phyloP scores from a whole-genome alignment of 2,113 vertebrate species.

The Helogale parvula region DNA sequence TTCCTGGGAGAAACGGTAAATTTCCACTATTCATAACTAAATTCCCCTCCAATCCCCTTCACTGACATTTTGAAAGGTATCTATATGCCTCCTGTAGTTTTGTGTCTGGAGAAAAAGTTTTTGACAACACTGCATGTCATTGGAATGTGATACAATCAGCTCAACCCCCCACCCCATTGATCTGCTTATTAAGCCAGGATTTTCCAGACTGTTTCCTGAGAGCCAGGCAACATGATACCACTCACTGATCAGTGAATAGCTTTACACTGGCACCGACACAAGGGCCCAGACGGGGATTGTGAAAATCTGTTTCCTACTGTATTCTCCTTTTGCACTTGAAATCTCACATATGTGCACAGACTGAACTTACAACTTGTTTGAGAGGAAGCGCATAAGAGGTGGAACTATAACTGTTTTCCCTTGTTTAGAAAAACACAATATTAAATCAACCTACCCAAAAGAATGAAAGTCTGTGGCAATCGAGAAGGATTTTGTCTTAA shows the following conservation, averaged over 20 bases:
- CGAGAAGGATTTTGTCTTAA: background rate
- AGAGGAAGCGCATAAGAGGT: slow-evolving; percentile 61
- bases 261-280: slow-evolving; percentile 65
- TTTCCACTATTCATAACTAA: slow-evolving; percentile 61
- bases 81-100: slow-evolving; percentile 55
- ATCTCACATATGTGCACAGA: slow-evolving; percentile 74
- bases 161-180: slow-evolving; percentile 28
- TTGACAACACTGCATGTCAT: slow-evolving; percentile 54
- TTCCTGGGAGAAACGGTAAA: slow-evolving; percentile 9
- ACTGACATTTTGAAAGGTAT: slow-evolving; percentile 74
- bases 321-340: slow-evolving; percentile 75
- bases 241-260: slow-evolving; percentile 45
- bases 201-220: slow-evolving; percentile 50
- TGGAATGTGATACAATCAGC: slow-evolving; percentile 62
- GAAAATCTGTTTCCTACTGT: slow-evolving; percentile 77
- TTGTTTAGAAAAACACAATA: slow-evolving; percentile 75
- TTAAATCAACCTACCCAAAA: slow-evolving; percentile 37
- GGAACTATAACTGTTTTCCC: slow-evolving; percentile 72
- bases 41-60: slow-evolving; percentile 29
- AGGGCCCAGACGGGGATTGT: slow-evolving; percentile 67
- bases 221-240: slow-evolving; percentile 61
- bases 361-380: slow-evolving; percentile 48
- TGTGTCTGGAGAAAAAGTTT: slow-evolving; percentile 53
- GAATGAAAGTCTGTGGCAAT: slow-evolving; percentile 9
- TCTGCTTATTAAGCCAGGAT: slow-evolving; percentile 61